phyloP scores from a whole-genome alignment of 2,113 vertebrate genomes.

The Tragelaphus strepsiceros region DNA sequence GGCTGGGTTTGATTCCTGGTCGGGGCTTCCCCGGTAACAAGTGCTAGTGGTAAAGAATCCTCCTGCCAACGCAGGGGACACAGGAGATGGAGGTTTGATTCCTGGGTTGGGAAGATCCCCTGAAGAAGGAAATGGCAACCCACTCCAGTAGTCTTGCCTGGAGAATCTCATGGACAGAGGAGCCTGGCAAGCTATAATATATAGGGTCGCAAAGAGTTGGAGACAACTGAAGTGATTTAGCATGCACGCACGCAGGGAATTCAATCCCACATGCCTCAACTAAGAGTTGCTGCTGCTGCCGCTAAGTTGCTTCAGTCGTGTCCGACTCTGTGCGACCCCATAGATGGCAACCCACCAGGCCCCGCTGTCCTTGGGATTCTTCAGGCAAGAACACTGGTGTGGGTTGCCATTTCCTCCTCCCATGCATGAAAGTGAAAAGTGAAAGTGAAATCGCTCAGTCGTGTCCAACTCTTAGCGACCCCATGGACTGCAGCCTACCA shows the following conservation, averaged over 20 bases:
- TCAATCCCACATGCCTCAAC: accelerated
- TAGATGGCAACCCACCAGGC: no score
- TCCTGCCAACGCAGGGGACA: not conserved
- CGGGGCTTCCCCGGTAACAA: not conserved
- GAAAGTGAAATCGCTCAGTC: no score
- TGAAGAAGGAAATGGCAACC: not conserved
- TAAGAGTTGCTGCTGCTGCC: not conserved
- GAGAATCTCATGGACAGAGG: not conserved
- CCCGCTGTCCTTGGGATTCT: no score
- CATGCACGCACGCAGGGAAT: accelerated
- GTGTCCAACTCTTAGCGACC: no score
- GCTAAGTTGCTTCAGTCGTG: no score
- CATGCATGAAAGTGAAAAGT: no score
- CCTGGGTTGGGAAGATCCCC: not conserved
- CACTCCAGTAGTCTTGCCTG: not conserved
- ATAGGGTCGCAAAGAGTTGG: not conserved
- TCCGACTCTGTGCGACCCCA: no score
- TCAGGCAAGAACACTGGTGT: no score
- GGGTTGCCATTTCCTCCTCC: no score
- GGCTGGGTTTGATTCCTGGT: not conserved
- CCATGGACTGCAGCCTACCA: no score
- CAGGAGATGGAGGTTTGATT: not conserved
- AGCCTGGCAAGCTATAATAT: not conserved
- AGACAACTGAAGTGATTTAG: not conserved
- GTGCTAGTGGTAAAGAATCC: not conserved